Conservation (phyloP, 2,113 vertebrate genomes). For the Mesoclemmys tuberculata region DNA sequence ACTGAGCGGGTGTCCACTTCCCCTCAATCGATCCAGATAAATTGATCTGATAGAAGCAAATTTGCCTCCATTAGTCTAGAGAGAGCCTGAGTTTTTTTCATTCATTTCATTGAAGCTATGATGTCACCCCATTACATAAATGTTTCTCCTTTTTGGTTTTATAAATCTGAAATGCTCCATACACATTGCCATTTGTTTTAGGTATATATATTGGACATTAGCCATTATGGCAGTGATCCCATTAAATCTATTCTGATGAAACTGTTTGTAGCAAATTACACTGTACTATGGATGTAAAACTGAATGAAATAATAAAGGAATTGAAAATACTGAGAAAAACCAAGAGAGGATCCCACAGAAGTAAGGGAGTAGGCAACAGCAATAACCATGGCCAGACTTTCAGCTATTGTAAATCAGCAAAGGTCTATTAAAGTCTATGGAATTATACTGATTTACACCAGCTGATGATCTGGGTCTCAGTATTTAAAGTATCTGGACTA, state of each 20-base stretch:
- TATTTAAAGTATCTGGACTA: conserved; percentile 59
- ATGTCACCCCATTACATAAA: neutral
- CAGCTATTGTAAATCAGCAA: neutral
- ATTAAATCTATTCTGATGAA: neutral
- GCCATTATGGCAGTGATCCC: neutral
- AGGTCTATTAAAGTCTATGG: neutral
- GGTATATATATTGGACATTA: neutral
- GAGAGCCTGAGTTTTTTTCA: too few relatives aligned
- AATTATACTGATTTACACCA: neutral
- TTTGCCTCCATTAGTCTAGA: too few relatives aligned
- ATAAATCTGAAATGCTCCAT: neutral
- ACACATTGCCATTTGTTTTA: neutral
- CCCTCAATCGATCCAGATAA: too few relatives aligned
- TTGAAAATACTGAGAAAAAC: neutral
- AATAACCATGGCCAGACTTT: neutral
- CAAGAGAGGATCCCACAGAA: neutral
- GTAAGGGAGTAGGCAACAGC: neutral
- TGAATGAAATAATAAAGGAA: neutral
- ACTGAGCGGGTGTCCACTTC: too few relatives aligned
- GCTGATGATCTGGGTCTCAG: neutral
- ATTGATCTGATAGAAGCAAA: too few relatives aligned
- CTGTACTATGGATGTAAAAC: neutral
- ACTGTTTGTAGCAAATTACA: neutral
- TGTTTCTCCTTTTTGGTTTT: neutral
- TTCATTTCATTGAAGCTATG: neutral